Conservation (phyloP, 1,140 invertebrate species). For the Eulimnadia texana region DNA sequence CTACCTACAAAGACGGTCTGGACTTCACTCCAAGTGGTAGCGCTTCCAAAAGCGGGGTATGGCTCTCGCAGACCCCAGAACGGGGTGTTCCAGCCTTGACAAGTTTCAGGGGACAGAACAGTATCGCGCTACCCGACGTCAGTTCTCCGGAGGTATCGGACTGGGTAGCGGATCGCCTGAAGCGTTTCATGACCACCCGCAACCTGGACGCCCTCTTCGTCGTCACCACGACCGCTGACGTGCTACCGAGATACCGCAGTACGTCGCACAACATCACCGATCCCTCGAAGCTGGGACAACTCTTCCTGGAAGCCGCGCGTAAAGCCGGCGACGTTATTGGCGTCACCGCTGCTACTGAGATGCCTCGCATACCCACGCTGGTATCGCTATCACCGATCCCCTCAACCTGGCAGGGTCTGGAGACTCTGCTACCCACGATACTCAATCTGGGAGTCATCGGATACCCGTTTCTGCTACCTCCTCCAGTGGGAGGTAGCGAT, state of each 20-base stretch:
- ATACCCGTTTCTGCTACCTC: slow-evolving; percentile 82
- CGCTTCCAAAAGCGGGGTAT: slow-evolving; percentile 36
- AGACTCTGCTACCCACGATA: slow-evolving; percentile 66
- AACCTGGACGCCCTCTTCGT: slow-evolving; percentile 79
- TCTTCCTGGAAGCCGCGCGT: slow-evolving; percentile 29
- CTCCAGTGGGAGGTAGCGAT: slow-evolving; percentile 64
- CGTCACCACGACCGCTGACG: slow-evolving; percentile 72
- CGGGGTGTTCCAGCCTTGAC: slow-evolving; percentile 56
- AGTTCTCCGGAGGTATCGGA: slow-evolving; percentile 61
- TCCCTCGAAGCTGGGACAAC: slow-evolving; percentile 29
- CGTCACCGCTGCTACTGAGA: slow-evolving; percentile 57
- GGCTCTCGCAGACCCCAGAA: slow-evolving; percentile 44
- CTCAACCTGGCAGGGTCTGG: slow-evolving; percentile 76
- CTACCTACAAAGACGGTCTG: slow-evolving; percentile 61
- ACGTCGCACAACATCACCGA: background rate
- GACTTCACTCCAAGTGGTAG: slow-evolving; percentile 27
- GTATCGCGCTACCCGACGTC: slow-evolving; percentile 65
- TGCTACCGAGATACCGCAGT: slow-evolving; percentile 71
- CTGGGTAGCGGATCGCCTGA: slow-evolving; percentile 63
- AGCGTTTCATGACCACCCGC: slow-evolving; percentile 50
- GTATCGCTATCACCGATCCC: slow-evolving; percentile 70
- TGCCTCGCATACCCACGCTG: slow-evolving; percentile 36
- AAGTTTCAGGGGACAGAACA: slow-evolving; percentile 54
- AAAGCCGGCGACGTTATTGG: slow-evolving; percentile 52
- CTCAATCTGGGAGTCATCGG: slow-evolving; percentile 72